Conservation (phyloP, 2,888 invertebrate species). For the Oegoconia quadripuncta region DNA sequence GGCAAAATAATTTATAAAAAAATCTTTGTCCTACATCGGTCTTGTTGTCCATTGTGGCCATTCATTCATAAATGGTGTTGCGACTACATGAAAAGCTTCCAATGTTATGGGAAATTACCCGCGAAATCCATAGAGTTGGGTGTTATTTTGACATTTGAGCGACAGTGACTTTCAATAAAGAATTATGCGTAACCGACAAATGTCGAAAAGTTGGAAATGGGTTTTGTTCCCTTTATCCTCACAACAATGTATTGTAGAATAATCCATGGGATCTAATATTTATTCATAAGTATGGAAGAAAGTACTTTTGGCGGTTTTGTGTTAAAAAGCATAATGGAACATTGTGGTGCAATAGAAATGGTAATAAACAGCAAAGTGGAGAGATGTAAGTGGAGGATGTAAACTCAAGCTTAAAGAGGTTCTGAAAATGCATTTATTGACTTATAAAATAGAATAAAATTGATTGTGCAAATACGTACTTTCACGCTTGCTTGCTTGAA, state of each 20-base stretch:
- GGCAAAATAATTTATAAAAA: neutral
- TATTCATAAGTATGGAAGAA: too few relatives aligned
- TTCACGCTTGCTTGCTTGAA: too few relatives aligned
- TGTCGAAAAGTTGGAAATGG: conserved; percentile 37
- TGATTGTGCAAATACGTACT: too few relatives aligned
- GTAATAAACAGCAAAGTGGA: too few relatives aligned
- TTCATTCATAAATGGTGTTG: conserved; percentile 23
- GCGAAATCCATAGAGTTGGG: conserved; percentile 45
- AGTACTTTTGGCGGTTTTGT: too few relatives aligned
- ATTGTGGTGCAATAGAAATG: too few relatives aligned
- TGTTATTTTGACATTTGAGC: conserved; percentile 71
- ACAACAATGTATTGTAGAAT: conserved; percentile 19
- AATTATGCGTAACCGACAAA: conserved; percentile 61
- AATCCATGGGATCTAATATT: too few relatives aligned
- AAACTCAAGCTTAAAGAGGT: too few relatives aligned
- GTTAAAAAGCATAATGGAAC: too few relatives aligned
- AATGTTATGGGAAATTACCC: conserved; percentile 56
- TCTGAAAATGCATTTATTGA: too few relatives aligned
- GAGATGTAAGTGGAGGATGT: too few relatives aligned
- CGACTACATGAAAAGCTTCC: conserved; percentile 45
- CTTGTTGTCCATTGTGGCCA: conserved; percentile 2
- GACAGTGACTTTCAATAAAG: conserved; percentile 71
- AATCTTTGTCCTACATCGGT: neutral
- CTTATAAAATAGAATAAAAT: too few relatives aligned
- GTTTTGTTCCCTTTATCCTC: conserved; percentile 25